Percentiles rank a stretch among this genome's conserved stretches.
These are phyloP conservation scores for Sipha maydis DNA, from an alignment of 2,888 invertebrate genomes.

Conservation along the genomic window DNA sequence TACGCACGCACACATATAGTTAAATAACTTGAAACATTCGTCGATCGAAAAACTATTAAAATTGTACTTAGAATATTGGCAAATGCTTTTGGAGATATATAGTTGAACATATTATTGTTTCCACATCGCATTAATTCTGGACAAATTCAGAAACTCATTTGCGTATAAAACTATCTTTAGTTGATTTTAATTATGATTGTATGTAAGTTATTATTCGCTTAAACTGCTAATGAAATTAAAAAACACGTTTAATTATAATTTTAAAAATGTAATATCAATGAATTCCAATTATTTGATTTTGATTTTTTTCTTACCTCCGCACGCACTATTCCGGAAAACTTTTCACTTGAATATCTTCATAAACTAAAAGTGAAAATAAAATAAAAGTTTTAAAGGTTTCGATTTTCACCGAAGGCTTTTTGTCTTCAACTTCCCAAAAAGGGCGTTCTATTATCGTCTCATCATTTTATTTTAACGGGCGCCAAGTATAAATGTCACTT, in stretches of 20 bases:
- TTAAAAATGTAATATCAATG: not conserved
- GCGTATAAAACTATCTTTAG: too few species aligned
- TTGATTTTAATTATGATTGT: not conserved
- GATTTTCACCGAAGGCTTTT: conserved; percentile 35
- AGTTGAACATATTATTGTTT: too few species aligned
- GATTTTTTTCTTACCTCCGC: not conserved
- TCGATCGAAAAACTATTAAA: too few species aligned
- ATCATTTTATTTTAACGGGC: conserved; percentile 61
- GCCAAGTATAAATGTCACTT: conserved; percentile 52
- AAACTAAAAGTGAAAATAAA: conserved; percentile 51
- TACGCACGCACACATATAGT: too few species aligned
- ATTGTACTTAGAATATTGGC: too few species aligned
- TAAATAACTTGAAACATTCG: too few species aligned
- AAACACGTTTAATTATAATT: conserved; percentile 6
- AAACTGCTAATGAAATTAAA: not conserved
- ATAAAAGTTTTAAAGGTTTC: conserved; percentile 56
- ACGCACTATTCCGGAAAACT: not conserved
- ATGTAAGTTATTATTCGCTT: not conserved
- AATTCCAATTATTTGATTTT: not conserved
- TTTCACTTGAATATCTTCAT: conserved; percentile 16
- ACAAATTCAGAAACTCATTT: too few species aligned
- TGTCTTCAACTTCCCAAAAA: conserved; percentile 19
- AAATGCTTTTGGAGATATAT: too few species aligned
- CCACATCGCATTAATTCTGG: too few species aligned
- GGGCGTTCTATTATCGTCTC: conserved; percentile 56